Base-by-base conservation (phyloP, 1,140 invertebrate genomes). In the Leptonema lineaticorne region DNA sequence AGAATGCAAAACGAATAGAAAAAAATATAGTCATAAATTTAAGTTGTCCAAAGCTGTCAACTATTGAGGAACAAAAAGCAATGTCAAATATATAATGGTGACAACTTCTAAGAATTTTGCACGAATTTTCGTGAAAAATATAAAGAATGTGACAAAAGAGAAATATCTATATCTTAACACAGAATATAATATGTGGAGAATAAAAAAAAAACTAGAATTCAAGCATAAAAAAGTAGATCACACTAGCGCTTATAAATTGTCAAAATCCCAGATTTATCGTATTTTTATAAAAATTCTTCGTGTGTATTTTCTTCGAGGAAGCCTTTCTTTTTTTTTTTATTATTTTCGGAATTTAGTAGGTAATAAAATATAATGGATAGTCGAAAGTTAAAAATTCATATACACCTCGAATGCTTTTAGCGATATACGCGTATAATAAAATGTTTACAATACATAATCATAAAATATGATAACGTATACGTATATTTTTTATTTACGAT, bases 311-410 rank as follows among this genome's bases (percentile, higher is more conserved):
- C 11, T 9, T 16, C 46, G 46, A 50, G 11, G 22, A 50, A 22
- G 18, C 24, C 46, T 9, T 50, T 16, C 24, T 53, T 53, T 53
- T 53, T 26, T 26, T 4, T 41, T 41, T 41, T 41, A 2, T 41
- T 41, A 16, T 41, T 26, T 53, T 24, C 8, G 22, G 50, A 53
- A 53, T 53, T 53, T 53, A 53, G 50, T 18, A 24, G 3, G 50
- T 24, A 26, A 53, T 53, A 53, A 53, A 48, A 53, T 53, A 53
- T 53, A 53, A 53, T 53, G 22, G 50, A 53, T 53, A 11, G 22
- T 5, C 9, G 4, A 26, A 53, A 24, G 50, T 53, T 53, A 53
- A 53, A 53, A 53, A 53, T 53, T 53, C 50, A 53, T 53, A 53
- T 24, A 14, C 22, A 26, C 4, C 22, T 26, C 20, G 22, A 22